Conservation (phyloP, 2,113 vertebrate genomes). For the Malurus elegans region DNA sequence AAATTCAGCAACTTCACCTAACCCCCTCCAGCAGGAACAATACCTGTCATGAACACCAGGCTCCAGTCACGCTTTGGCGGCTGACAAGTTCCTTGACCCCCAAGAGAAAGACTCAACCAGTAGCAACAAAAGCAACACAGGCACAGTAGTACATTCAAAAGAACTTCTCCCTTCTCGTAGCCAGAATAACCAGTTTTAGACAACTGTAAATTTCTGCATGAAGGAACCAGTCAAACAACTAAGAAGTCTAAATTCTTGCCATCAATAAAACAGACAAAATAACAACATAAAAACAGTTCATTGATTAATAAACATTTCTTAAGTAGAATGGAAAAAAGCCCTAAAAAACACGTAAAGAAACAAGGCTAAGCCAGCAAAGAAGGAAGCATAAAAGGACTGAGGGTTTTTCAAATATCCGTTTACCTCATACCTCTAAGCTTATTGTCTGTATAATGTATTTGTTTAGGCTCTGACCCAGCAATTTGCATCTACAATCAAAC, state of each 20-base stretch:
- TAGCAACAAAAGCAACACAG: neutral
- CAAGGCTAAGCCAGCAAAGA: neutral
- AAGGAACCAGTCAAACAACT: neutral
- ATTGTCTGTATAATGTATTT: neutral
- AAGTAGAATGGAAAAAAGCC: neutral
- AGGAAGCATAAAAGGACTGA: neutral
- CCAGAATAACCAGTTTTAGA: constrained; percentile 23
- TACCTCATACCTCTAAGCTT: neutral
- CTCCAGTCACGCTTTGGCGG: neutral
- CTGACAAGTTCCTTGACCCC: constrained; percentile 9
- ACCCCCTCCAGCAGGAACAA: neutral
- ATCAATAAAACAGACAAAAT: neutral
- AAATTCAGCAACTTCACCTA: neutral
- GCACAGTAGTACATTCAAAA: neutral
- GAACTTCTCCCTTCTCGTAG: neutral
- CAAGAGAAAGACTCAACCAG: constrained; percentile 3
- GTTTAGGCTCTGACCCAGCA: neutral
- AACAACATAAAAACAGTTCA: neutral
- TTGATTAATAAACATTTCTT: neutral
- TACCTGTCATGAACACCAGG: constrained; percentile 3
- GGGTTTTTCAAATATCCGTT: neutral
- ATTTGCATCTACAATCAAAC: neutral
- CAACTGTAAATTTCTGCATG: neutral
- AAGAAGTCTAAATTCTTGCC: neutral
- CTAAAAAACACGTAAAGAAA: neutral